Conservation (phyloP, 1,140 invertebrate genomes). For the Ericerus pela region DNA sequence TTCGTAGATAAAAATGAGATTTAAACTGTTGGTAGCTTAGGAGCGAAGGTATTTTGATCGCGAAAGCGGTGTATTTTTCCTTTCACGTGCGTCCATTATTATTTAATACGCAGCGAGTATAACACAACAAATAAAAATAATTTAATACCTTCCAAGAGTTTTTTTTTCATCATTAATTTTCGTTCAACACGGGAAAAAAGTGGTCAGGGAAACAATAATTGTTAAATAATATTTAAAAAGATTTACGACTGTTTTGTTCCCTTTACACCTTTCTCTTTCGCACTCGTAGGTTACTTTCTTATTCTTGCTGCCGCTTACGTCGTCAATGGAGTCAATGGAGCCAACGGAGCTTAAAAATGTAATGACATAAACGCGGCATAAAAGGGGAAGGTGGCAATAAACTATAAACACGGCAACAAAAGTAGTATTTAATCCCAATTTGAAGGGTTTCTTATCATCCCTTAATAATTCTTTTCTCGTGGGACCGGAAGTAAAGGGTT, state of each 20-base stretch:
- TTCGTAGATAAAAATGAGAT: no score
- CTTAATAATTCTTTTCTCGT: slow-evolving; percentile 10
- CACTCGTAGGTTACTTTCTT: no score
- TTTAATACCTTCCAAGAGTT: no score
- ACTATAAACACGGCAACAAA: slow-evolving; percentile 10
- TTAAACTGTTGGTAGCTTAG: no score
- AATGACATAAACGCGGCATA: slow-evolving; percentile 1
- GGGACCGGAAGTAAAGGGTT: slow-evolving; percentile 11
- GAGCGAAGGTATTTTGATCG: no score
- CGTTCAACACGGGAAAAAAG: no score
- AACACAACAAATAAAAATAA: no score
- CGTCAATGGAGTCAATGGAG: slow-evolving; percentile 1
- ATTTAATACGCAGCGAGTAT: no score
- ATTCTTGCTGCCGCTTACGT: no score
- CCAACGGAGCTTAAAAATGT: slow-evolving; percentile 8
- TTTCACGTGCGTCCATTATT: no score
- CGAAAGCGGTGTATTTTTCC: no score
- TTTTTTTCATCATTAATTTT: no score
- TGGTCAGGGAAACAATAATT: not conserved
- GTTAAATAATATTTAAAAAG: not conserved
- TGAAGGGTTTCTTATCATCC: slow-evolving; percentile 12
- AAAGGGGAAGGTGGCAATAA: slow-evolving; percentile 9
- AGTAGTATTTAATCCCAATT: slow-evolving; percentile 12
- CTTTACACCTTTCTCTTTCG: not conserved
- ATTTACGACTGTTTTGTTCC: not conserved